Percentiles rank a stretch among this genome's conserved stretches.
phyloP scores from a whole-genome alignment of 2,888 invertebrate genomes.

The Antheraea yamamai region DNA sequence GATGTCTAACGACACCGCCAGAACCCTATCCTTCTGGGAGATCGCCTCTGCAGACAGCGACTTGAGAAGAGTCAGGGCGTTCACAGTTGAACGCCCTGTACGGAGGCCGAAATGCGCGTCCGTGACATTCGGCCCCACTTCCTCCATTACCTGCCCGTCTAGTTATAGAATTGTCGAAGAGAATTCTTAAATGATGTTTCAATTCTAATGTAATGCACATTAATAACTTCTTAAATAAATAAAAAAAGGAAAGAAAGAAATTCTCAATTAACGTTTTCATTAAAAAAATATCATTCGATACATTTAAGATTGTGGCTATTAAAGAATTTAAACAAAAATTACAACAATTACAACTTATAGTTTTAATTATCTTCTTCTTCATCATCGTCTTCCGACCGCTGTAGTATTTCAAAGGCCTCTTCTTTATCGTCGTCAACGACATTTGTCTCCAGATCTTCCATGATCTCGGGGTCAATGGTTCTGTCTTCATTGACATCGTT shows the following conservation, averaged over 20 bases:
- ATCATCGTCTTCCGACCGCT: slow-evolving; percentile 17
- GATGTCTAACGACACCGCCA: too few species aligned
- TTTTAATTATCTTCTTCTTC: slow-evolving; percentile 18
- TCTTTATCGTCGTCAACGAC: not conserved
- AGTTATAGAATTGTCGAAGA: too few species aligned
- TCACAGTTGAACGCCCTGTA: too few species aligned
- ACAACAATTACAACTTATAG: not conserved
- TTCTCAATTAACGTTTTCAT: not conserved
- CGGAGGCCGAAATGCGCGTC: too few species aligned
- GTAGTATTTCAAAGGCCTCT: slow-evolving; percentile 15
- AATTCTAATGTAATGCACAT: not conserved
- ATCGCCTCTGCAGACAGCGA: too few species aligned
- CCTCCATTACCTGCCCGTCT: too few species aligned
- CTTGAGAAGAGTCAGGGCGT: too few species aligned
- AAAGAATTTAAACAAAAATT: not conserved
- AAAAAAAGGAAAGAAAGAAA: not conserved
- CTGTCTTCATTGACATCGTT: not conserved
- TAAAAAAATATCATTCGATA: not conserved
- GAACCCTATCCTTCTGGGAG: too few species aligned
- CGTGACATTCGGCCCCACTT: too few species aligned
- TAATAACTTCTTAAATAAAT: not conserved
- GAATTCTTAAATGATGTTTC: not conserved
- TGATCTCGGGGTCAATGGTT: not conserved
- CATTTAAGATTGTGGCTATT: not conserved
- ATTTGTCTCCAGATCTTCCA: not conserved